phyloP scores from a whole-genome alignment of 2,113 vertebrate genomes.

The Mandrillus leucophaeus region DNA sequence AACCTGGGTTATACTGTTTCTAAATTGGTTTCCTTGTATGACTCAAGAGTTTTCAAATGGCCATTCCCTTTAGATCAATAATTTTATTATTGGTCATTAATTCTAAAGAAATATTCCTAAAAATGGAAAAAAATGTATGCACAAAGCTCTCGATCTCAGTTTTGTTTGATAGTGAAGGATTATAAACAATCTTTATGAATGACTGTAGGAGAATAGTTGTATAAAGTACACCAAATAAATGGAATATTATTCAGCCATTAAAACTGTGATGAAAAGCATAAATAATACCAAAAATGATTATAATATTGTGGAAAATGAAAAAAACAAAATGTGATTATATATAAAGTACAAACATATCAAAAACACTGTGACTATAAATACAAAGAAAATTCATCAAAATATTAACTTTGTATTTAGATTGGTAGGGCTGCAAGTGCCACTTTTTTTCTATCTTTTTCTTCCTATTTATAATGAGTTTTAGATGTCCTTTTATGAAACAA shows the following conservation, averaged over 20 bases:
- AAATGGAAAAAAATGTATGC: background rate
- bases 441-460: background rate
- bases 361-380: background rate
- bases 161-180: background rate
- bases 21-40: background rate
- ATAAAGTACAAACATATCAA: background rate
- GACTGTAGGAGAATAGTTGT: background rate
- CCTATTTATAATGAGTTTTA: background rate
- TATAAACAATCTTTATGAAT: background rate
- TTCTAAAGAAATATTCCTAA: background rate
- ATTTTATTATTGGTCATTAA: background rate
- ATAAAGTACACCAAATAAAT: background rate
- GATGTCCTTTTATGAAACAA: background rate
- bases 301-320: background rate
- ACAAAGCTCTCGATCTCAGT: background rate
- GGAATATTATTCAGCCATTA: background rate
- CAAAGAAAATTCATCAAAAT: background rate
- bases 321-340: background rate
- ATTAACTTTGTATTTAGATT: background rate
- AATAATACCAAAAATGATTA: background rate
- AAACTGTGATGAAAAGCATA: constrained; percentile 24
- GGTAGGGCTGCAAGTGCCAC: background rate
- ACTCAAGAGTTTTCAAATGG: background rate
- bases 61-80: background rate
- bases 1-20: background rate